These are phyloP conservation scores for Myotis lucifugus DNA, from an alignment of 2,113 vertebrate species.

Conservation along the genomic window DNA sequence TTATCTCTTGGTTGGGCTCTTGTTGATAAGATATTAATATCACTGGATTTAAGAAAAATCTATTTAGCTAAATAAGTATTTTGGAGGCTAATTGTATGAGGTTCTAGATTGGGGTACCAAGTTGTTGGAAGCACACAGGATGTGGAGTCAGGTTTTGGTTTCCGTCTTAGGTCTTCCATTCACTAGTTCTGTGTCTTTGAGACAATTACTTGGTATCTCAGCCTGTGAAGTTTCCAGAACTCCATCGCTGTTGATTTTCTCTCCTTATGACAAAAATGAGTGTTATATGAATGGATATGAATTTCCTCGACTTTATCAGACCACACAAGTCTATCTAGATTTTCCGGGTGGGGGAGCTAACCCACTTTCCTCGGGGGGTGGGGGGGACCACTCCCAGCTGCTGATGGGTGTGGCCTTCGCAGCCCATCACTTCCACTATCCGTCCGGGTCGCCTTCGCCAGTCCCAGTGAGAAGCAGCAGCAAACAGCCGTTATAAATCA, in stretches of 20 bases:
- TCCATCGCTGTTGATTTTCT: background rate
- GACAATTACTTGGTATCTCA: background rate
- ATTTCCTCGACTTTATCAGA: background rate
- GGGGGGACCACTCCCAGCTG: background rate
- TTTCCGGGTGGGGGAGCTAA: background rate
- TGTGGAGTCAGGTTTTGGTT: background rate
- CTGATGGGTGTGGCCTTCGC: background rate
- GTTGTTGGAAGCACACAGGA: background rate
- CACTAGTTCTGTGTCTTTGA: background rate
- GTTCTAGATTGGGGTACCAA: no score
- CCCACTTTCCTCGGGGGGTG: background rate
- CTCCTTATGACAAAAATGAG: background rate
- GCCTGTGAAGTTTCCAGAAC: background rate
- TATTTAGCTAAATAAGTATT: background rate
- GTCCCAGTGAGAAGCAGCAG: background rate
- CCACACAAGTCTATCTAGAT: background rate
- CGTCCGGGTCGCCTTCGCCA: background rate
- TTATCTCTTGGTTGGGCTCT: background rate
- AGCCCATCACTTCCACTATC: background rate
- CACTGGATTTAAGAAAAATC: conserved; percentile 7
- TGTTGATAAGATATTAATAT: background rate
- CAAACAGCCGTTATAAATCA: background rate
- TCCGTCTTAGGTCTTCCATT: background rate
- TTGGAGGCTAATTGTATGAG: background rate
- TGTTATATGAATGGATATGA: background rate